Evolutionary conservation across 2,797 vertebrate genomes (phyloP).

Genomic region (Morus bassanus): DNA sequence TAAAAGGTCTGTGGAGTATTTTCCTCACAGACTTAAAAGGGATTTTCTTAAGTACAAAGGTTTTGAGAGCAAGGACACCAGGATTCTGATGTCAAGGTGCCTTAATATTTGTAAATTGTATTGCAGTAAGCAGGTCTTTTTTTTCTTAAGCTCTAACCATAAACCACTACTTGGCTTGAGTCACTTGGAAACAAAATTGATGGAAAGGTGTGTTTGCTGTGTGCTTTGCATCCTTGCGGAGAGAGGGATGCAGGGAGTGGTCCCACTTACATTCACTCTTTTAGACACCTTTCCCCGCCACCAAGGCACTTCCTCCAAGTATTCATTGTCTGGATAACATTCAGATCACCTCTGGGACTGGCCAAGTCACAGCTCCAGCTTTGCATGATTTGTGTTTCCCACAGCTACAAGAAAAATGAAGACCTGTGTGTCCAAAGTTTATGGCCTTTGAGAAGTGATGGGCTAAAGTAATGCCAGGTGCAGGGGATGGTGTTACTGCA

Average conservation of each 20-base stretch:
- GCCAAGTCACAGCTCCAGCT: constrained; percentile 37
- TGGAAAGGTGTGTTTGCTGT: background rate
- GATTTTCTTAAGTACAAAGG: constrained; percentile 50
- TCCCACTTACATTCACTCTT: background rate
- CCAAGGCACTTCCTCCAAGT: background rate
- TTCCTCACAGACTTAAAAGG: constrained; percentile 18
- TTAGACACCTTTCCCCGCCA: background rate
- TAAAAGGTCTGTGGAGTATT: background rate
- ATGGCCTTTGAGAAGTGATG: constrained; percentile 62
- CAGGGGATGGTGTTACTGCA: constrained; percentile 32
- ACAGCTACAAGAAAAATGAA: constrained; percentile 57
- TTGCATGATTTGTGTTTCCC: constrained; percentile 61
- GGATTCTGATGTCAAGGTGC: constrained; percentile 37
- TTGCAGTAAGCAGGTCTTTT: constrained; percentile 1
- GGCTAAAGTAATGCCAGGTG: constrained; percentile 56
- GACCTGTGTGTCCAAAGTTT: constrained; percentile 44
- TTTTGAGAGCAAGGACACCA: constrained; percentile 43
- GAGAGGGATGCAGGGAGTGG: rapidly evolving
- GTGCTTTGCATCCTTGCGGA: constrained; percentile 20
- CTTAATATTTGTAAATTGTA: constrained; percentile 51
- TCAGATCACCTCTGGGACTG: constrained; percentile 27
- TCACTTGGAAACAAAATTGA: constrained; percentile 35
- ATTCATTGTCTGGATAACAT: constrained; percentile 26
- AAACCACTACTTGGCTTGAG: constrained; percentile 39
- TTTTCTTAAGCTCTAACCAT: constrained; percentile 44